Evolutionary conservation across 2,113 vertebrate genomes (phyloP).

Genomic region (Ovis aries): ARS-UI_Ramb_v3.0 NC_056065.1:19458001-19458500

Average conservation of each 20-base stretch:
- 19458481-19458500: not conserved
- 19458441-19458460: not conserved
- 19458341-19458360: not conserved
- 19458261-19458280: not conserved
- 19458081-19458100: not conserved
- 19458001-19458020: not conserved
- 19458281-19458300: not conserved
- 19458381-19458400: not conserved
- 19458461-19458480: not conserved
- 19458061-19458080: not conserved
- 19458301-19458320: not conserved
- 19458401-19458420: no score
- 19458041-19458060: not conserved
- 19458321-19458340: not conserved
- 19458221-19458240: not conserved
- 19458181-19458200: not conserved
- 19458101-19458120: not conserved
- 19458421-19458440: not conserved
- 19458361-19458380: not conserved
- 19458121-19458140: not conserved
- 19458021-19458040: not conserved
- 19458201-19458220: not conserved
- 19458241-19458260: not conserved
- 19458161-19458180: fast-evolving
- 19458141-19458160: no score